Evolutionary conservation across 2,888 invertebrate species (phyloP).

Genomic region (Limenitis camilla): DNA sequence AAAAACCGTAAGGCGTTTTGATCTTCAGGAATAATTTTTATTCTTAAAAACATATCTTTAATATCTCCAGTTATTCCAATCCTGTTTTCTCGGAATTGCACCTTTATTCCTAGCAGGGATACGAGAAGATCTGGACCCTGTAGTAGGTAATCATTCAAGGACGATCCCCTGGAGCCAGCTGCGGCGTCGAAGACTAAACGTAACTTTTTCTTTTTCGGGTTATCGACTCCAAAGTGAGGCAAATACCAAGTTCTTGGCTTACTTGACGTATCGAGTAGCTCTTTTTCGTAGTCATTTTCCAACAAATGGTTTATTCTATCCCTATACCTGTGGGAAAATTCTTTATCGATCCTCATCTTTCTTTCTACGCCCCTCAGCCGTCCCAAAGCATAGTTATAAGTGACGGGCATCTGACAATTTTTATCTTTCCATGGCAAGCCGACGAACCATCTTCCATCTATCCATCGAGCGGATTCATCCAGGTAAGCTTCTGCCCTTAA

Average conservation of each 20-base stretch:
- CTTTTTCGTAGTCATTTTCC: constrained; percentile 22
- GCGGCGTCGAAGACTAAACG: constrained; percentile 27
- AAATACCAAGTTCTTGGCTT: constrained; percentile 24
- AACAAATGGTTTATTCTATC: constrained; percentile 27
- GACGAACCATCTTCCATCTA: constrained; percentile 24
- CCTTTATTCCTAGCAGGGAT: constrained; percentile 31
- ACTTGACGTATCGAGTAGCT: constrained; percentile 4
- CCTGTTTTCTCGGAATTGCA: constrained; percentile 37
- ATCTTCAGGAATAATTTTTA: constrained; percentile 24
- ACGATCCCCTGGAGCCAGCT: constrained; percentile 10
- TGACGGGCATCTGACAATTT: constrained; percentile 19
- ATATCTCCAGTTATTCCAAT: not conserved
- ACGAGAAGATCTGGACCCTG: constrained; percentile 26
- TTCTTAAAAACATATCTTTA: not conserved
- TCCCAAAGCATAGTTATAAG: constrained; percentile 17
- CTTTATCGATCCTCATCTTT: constrained; percentile 19
- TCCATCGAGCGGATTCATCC: constrained; percentile 17
- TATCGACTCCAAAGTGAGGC: constrained; percentile 29
- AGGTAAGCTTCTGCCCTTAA: constrained; percentile 15
- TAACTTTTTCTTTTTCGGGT: constrained; percentile 25
- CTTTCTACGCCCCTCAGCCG: constrained; percentile 23
- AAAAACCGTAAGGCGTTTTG: constrained; percentile 34
- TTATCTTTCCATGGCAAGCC: constrained; percentile 26
- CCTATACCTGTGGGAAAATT: constrained; percentile 18
- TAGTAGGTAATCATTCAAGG: constrained; percentile 26